Evolutionary conservation across 2,888 invertebrate genomes (phyloP).

Genomic region (Caenorhabditis sp.): DNA sequence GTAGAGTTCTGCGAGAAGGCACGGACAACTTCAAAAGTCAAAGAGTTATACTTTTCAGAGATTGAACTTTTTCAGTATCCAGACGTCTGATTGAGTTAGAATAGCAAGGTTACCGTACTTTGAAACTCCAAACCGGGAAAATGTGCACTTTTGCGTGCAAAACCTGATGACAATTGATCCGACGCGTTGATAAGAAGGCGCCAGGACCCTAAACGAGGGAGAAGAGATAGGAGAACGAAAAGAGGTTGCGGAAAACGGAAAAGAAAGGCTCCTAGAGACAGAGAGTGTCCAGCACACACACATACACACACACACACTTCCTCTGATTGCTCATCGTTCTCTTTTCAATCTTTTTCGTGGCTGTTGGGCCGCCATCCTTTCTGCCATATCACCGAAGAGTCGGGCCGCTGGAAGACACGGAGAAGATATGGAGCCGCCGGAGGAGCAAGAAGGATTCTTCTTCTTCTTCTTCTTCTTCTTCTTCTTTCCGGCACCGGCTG

Average conservation of each 20-base stretch:
- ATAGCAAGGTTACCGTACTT: too few species aligned
- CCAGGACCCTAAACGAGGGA: conserved; percentile 42
- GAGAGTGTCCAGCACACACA: conserved; percentile 48
- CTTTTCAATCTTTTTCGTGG: conserved; percentile 56
- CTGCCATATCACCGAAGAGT: conserved; percentile 48
- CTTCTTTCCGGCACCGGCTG: too few species aligned
- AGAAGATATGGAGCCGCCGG: conserved; percentile 11
- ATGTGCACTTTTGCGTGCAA: conserved; percentile 46
- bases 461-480: too few species aligned
- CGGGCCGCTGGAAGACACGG: conserved; percentile 3
- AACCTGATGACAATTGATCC: conserved; percentile 47
- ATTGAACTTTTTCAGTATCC: too few species aligned
- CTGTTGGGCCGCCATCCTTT: conserved; percentile 33
- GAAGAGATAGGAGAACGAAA: conserved; percentile 8
- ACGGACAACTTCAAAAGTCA: too few species aligned
- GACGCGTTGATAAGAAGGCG: conserved; percentile 48
- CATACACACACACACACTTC: conserved; percentile 45
- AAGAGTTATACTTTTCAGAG: too few species aligned
- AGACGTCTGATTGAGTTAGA: too few species aligned
- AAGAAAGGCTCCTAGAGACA: conserved; percentile 36
- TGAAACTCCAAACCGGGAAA: not conserved
- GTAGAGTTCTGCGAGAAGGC: too few species aligned
- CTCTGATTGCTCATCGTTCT: conserved; percentile 57
- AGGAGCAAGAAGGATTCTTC: too few species aligned
- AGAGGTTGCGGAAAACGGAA: conserved; percentile 36